A percentile compares a stretch with the other conserved stretches of the same genome.
These are phyloP conservation scores for Scaptomyza tumidula DNA, from an alignment of 2,888 invertebrate species.

Conservation along the genomic window DNA sequence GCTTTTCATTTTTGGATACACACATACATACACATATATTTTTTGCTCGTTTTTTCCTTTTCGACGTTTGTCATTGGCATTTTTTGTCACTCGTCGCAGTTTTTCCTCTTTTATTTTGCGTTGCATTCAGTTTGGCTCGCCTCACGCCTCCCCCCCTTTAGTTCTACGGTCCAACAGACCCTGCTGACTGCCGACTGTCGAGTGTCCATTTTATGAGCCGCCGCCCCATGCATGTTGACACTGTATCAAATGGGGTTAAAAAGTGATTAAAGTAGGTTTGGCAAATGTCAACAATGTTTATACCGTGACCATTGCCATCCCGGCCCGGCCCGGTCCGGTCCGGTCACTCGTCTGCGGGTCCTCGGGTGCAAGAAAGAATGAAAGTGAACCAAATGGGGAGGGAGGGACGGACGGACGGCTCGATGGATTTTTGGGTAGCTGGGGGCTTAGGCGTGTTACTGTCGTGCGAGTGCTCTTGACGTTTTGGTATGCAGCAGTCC, in stretches of 20 bases:
- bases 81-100: conserved; percentile 63
- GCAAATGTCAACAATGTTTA: conserved; percentile 82
- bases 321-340: conserved; percentile 4
- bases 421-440: conserved; percentile 18
- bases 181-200: conserved; percentile 31
- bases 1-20: conserved; percentile 33
- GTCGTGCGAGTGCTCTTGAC: conserved; percentile 77
- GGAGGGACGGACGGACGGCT: not conserved
- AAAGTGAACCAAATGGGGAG: not conserved
- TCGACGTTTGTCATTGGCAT: conserved; percentile 78
- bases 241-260: conserved; percentile 84
- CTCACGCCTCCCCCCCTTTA: not conserved
- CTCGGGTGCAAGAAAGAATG: conserved; percentile 10
- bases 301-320: conserved; percentile 63
- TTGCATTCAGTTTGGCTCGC: conserved; percentile 30
- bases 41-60: conserved; percentile 36
- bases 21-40: conserved; percentile 1
- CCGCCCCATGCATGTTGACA: conserved; percentile 76
- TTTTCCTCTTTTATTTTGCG: conserved; percentile 43
- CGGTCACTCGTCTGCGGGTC: conserved; percentile 34
- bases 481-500: conserved; percentile 65
- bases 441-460: conserved; percentile 70
- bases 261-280: conserved; percentile 83
- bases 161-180: conserved; percentile 26
- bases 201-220: conserved; percentile 76